phyloP scores from a whole-genome alignment of 2,888 invertebrate genomes.

The Smittia sp. region DNA sequence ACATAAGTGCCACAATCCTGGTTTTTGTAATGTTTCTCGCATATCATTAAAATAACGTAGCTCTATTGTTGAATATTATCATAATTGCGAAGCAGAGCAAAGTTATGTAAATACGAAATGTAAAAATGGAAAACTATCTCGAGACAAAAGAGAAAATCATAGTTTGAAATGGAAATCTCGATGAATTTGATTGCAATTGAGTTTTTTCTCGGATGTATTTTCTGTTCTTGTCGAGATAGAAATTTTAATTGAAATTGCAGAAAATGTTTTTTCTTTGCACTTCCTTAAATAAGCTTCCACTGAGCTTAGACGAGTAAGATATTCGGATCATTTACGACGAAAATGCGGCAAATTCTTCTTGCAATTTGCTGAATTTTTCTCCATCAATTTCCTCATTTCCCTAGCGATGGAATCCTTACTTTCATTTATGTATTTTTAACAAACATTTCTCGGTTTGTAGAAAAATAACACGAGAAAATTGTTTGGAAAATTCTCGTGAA shows the following conservation, averaged over 20 bases:
- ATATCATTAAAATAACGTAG: constrained; percentile 37
- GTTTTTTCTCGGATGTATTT: too few species aligned
- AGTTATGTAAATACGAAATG: constrained; percentile 3
- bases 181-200: neutral
- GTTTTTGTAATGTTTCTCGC: constrained; percentile 27
- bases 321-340: neutral
- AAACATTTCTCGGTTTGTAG: neutral
- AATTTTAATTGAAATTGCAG: neutral
- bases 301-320: neutral
- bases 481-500: neutral
- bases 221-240: too few species aligned
- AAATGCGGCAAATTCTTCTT: neutral
- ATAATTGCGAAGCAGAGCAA: neutral
- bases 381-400: neutral
- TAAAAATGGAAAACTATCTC: neutral
- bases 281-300: neutral
- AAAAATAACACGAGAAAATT: neutral
- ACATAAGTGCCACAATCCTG: constrained; percentile 38
- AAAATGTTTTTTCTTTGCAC: neutral
- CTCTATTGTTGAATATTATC: constrained; percentile 31
- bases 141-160: too few species aligned
- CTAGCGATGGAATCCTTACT: neutral
- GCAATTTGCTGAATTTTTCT: neutral
- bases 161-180: neutral
- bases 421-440: neutral